Conservation (phyloP, 2,797 vertebrate species). For the Amphiprion clarkii region DNA sequence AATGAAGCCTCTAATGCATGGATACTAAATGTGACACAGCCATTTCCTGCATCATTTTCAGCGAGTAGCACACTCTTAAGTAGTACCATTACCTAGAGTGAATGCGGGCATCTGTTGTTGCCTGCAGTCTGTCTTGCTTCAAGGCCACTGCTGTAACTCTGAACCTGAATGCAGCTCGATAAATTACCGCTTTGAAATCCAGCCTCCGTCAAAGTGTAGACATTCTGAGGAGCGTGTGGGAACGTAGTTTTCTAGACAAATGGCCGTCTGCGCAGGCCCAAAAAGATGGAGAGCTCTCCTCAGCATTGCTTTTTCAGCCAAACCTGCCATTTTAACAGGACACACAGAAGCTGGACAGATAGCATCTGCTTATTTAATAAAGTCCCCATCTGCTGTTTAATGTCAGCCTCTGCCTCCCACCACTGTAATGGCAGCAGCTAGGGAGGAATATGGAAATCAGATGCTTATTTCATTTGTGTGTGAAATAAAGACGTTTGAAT, state of each 20-base stretch:
- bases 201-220: constrained; percentile 32
- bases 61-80: constrained; percentile 12
- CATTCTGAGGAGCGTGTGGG: constrained; percentile 19
- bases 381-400: constrained; percentile 43
- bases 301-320: background rate
- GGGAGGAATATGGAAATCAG: constrained; percentile 44
- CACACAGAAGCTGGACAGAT: constrained; percentile 38
- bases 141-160: constrained; percentile 46
- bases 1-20: constrained; percentile 2
- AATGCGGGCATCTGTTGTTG: constrained; percentile 45
- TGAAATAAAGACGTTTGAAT: constrained; percentile 24
- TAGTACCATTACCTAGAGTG: constrained; percentile 30
- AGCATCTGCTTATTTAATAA: constrained; percentile 63
- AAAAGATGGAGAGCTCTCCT: constrained; percentile 6
- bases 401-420: constrained; percentile 15
- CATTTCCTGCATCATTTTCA: constrained; percentile 35
- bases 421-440: constrained; percentile 27
- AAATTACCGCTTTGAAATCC: constrained; percentile 38
- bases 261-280: constrained; percentile 20
- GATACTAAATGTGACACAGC: constrained; percentile 15
- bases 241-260: constrained; percentile 35
- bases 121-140: constrained; percentile 36
- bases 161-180: constrained; percentile 38
- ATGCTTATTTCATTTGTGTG: constrained; percentile 28
- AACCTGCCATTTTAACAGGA: constrained; percentile 31